A percentile compares a stretch with the other conserved stretches of the same genome.
phyloP scores from a whole-genome alignment of 2,797 vertebrate genomes.

The Semotilus atromaculatus region DNA sequence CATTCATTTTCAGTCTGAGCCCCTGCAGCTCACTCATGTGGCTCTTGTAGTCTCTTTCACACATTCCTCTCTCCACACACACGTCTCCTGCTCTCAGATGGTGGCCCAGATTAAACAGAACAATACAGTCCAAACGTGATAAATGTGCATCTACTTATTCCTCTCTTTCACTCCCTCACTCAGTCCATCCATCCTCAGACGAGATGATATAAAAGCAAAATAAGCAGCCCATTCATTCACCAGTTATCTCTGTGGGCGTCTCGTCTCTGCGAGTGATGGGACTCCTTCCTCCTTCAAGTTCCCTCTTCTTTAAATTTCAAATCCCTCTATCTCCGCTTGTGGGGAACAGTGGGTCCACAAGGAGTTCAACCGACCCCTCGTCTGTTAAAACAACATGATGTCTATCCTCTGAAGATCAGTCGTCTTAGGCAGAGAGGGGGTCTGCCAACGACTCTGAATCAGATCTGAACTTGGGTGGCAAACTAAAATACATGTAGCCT shows the following conservation, averaged over 20 bases:
- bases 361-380: slow-evolving; percentile 36
- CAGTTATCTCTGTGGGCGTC: slow-evolving; percentile 76
- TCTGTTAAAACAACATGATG: slow-evolving; percentile 28
- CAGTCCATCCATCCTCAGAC: slow-evolving; percentile 59
- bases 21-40: slow-evolving; percentile 89
- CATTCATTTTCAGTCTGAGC: slow-evolving; percentile 83
- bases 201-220: slow-evolving; percentile 71
- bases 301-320: slow-evolving; percentile 62
- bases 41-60: slow-evolving; percentile 82
- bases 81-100: slow-evolving; percentile 88
- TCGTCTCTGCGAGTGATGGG: slow-evolving; percentile 65
- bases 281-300: slow-evolving; percentile 63
- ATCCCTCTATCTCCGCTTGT: slow-evolving; percentile 50
- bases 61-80: slow-evolving; percentile 55
- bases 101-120: slow-evolving; percentile 98
- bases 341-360: slow-evolving; percentile 46
- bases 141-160: slow-evolving; percentile 90
- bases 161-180: slow-evolving; percentile 76
- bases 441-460: slow-evolving; percentile 15
- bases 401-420: slow-evolving; percentile 34
- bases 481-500: neutral
- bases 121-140: slow-evolving; percentile 97
- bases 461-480: slow-evolving; percentile 6
- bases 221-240: slow-evolving; percentile 74
- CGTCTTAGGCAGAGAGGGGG: slow-evolving; percentile 38